Evolutionary conservation across 2,113 vertebrate species (phyloP).

Genomic region (Himantopus leucocephalus): DNA sequence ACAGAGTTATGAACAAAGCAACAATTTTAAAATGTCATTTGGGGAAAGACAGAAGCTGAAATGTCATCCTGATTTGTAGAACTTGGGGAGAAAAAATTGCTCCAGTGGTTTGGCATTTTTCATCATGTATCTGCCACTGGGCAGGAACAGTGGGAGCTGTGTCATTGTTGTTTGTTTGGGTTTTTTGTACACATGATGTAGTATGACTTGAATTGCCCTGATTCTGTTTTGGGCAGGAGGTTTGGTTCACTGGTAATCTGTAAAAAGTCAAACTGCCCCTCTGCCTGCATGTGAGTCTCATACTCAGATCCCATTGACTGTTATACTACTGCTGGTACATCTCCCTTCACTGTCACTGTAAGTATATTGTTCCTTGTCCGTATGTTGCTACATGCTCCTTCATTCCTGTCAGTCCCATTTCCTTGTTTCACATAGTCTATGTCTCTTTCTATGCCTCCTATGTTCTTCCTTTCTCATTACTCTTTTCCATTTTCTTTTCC

Average conservation of each 20-base stretch:
- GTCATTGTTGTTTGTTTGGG: not conserved
- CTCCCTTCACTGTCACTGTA: not conserved
- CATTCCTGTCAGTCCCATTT: not conserved
- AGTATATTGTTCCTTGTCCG: not conserved
- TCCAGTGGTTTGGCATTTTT: slow-evolving; percentile 13
- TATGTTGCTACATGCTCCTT: not conserved
- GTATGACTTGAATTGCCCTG: slow-evolving; percentile 1
- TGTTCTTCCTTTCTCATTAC: not conserved
- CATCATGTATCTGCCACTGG: not conserved
- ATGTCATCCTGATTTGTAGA: not conserved
- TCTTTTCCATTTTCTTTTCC: not conserved
- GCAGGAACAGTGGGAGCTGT: not conserved
- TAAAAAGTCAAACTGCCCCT: not conserved
- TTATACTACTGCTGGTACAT: not conserved
- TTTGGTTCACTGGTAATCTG: not conserved
- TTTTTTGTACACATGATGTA: not conserved
- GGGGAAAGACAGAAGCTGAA: not conserved
- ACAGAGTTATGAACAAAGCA: not conserved
- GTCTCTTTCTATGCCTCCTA: not conserved
- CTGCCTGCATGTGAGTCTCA: not conserved
- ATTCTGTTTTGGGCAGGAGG: not conserved
- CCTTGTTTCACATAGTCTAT: not conserved
- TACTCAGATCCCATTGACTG: not conserved
- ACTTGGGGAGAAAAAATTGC: not conserved
- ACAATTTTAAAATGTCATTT: not conserved